Base-by-base conservation (phyloP, 1,140 invertebrate species). In the Tetramorium simillimum region DNA sequence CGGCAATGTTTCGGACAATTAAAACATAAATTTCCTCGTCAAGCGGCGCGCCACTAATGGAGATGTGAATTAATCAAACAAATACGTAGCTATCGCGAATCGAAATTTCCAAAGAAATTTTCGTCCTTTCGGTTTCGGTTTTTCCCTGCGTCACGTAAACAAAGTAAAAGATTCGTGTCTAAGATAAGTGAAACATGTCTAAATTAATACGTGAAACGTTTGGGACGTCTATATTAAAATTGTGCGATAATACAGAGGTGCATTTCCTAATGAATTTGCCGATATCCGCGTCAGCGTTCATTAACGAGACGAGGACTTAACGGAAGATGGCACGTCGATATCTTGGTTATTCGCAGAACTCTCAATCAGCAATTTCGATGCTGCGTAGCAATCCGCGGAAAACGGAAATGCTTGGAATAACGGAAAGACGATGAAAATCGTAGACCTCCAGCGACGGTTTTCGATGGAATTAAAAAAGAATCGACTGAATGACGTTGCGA, bases 381-480 rank as follows among this genome's bases (percentile, higher is more conserved):
- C 12, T 3, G 43, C n/a, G 7, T 78, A 37, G 58, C 43, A 18
- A 67, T 80, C 18, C 51, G 18, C 3, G 7, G 46, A 24, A 80
- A 53, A 65, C 76, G 60, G 24, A 63, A 80, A 80, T 80, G 12
- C 43, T 37, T 80, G 28, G 76, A 67, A 80, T 80, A 65, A 21
- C 76, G 7, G 28, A 49, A 65, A 78, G 58, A 65, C 51, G 76
- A 80, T 51, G 4, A 10, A 51, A 67, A 80, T 67, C 58, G 24
- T 65, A 49, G 58, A 62, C 58, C 65, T 63, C 10, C 43, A 63
- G 24, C 18, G 76, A 33, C 51, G 18, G 6, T 18, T 78, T 28
- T 65, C 6, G 2, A 14, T 0, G 10, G 24, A 78, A 43, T 6
- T 49, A 62, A 67, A 62, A 51, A 78, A 63, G 51, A 77, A 40